Percentiles rank a stretch among this genome's conserved stretches.
phyloP scores from a whole-genome alignment of 2,797 vertebrate genomes.

The Enteromius viviparus region DNA sequence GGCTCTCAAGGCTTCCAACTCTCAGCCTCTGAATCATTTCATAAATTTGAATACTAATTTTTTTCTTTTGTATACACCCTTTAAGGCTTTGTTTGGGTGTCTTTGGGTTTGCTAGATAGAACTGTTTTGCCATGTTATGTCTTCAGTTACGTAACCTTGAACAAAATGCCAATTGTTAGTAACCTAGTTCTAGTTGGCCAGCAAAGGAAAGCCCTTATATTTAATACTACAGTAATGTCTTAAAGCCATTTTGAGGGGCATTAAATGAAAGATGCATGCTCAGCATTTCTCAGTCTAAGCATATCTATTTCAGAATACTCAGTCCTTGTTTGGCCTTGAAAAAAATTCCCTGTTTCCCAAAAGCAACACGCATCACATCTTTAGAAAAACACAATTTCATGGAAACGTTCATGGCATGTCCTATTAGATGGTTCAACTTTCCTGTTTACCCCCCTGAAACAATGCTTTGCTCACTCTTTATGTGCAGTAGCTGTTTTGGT shows the following conservation, averaged over 20 bases:
- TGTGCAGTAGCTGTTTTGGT: neutral
- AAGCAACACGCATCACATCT: neutral
- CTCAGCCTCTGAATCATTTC: constrained; percentile 18
- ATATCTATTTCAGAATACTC: neutral
- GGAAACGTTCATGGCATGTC: neutral
- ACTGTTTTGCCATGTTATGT: constrained; percentile 8
- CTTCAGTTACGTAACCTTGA: constrained; percentile 32
- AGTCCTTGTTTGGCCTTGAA: constrained; percentile 13
- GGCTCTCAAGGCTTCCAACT: neutral
- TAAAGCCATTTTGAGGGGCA: neutral
- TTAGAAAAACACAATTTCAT: neutral
- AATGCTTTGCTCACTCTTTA: neutral
- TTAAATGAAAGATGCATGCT: neutral
- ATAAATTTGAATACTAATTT: neutral
- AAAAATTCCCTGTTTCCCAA: constrained; percentile 20
- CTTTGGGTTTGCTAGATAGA: constrained; percentile 7
- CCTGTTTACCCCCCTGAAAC: neutral
- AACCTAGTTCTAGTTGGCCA: neutral
- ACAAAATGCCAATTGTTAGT: neutral
- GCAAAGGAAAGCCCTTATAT: neutral
- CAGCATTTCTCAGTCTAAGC: constrained; percentile 10
- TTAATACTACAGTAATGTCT: neutral
- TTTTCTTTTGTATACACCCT: neutral
- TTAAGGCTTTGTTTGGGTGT: constrained; percentile 8
- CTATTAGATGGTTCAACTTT: neutral